phyloP scores from a whole-genome alignment of 2,113 vertebrate species.

The Mola mola region DNA sequence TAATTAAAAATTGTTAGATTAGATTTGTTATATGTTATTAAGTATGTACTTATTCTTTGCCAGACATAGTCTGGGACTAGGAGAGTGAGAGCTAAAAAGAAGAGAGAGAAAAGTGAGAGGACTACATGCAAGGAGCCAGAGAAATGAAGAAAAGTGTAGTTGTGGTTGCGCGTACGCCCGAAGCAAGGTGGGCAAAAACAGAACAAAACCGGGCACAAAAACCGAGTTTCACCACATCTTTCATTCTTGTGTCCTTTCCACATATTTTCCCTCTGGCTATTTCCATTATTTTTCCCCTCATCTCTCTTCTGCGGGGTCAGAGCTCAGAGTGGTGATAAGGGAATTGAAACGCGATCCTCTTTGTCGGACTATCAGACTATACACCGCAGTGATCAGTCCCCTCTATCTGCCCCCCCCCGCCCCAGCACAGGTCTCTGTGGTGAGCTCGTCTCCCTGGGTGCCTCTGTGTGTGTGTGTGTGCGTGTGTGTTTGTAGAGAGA shows the following conservation, averaged over 20 bases:
- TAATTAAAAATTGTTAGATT: too few relatives aligned
- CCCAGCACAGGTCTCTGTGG: slow-evolving; percentile 59
- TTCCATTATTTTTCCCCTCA: slow-evolving; percentile 63
- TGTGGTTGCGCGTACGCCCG: slow-evolving; percentile 16
- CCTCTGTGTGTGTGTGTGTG: not conserved
- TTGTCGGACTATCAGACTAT: slow-evolving; percentile 62
- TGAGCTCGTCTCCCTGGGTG: slow-evolving; percentile 56
- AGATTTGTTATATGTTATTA: too few relatives aligned
- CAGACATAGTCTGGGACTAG: too few relatives aligned
- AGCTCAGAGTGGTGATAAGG: slow-evolving; percentile 74
- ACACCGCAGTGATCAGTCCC: slow-evolving; percentile 65
- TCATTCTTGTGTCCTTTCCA: slow-evolving; percentile 39
- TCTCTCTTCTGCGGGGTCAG: slow-evolving; percentile 66
- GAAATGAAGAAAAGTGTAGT: slow-evolving; percentile 14
- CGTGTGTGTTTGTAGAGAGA: slow-evolving; percentile 15
- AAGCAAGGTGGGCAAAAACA: slow-evolving; percentile 13
- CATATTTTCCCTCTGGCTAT: slow-evolving; percentile 52
- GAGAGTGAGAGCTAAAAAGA: too few relatives aligned
- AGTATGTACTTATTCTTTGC: too few relatives aligned
- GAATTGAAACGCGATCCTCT: slow-evolving; percentile 71
- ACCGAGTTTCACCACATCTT: slow-evolving; percentile 59
- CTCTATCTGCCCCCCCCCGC: slow-evolving; percentile 70
- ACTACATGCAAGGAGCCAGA: slow-evolving; percentile 1
- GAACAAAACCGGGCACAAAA: slow-evolving; percentile 42
- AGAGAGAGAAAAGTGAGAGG: not conserved